Conservation (phyloP, 2,113 vertebrate species). For the Catharus minimus region DNA sequence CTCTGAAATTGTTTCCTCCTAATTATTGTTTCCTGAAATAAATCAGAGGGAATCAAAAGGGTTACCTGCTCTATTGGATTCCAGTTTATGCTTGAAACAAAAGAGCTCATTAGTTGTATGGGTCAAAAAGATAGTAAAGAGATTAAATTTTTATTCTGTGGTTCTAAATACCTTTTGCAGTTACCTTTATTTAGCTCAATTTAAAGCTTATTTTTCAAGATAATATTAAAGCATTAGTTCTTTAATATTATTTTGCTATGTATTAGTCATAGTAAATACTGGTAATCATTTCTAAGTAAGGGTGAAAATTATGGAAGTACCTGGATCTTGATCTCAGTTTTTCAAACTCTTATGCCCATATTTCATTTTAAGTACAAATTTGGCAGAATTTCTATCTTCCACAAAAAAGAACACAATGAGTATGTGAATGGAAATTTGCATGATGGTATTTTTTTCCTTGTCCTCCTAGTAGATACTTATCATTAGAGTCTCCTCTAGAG, state of each 20-base stretch:
- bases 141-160: not conserved
- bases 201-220: not conserved
- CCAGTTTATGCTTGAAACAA: not conserved
- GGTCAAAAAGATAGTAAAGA: not conserved
- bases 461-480: not conserved
- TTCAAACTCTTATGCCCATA: not conserved
- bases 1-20: constrained; percentile 4
- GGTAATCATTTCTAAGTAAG: not conserved
- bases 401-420: not conserved
- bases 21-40: not conserved
- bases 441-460: not conserved
- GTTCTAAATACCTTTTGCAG: not conserved
- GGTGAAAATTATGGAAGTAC: not conserved
- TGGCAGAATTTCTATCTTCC: not conserved
- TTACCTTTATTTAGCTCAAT: not conserved
- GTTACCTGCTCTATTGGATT: not conserved
- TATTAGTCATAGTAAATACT: not conserved
- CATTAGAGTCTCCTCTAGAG: not conserved
- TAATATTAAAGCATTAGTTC: not conserved
- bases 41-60: not conserved
- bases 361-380: not conserved
- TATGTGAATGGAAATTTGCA: not conserved
- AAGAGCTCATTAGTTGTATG: not conserved
- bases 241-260: not conserved
- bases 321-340: not conserved